Conservation (phyloP, 2,113 vertebrate genomes). For the Protobothrops mucrosquamatus region DNA sequence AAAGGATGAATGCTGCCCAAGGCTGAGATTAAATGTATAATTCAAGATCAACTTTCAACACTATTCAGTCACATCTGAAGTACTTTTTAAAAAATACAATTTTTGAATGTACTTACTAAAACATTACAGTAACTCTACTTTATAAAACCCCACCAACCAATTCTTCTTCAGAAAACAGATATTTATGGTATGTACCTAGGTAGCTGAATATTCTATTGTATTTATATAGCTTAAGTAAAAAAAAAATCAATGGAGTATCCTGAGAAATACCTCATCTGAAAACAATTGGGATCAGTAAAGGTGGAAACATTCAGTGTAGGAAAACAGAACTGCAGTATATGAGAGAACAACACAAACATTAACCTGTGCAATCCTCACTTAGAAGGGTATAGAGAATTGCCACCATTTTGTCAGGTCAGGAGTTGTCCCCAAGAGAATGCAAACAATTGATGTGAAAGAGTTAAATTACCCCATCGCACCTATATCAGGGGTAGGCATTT, state of each 20-base stretch:
- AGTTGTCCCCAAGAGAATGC: neutral
- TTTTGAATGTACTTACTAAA: neutral
- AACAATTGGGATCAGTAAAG: neutral
- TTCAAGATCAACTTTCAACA: constrained; percentile 7
- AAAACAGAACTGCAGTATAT: neutral
- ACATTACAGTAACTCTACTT: neutral
- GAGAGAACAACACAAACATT: neutral
- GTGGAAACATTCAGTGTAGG: neutral
- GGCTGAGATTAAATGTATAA: neutral
- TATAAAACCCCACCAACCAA: neutral
- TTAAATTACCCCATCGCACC: neutral
- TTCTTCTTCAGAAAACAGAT: neutral
- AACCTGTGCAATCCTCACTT: neutral
- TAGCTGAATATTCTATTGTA: neutral
- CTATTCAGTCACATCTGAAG: neutral
- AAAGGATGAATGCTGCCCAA: constrained; percentile 1
- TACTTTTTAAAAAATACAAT: neutral
- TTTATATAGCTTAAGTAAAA: constrained; percentile 6
- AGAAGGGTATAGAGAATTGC: neutral
- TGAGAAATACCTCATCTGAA: neutral
- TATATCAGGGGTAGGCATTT: no score
- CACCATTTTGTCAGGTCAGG: neutral
- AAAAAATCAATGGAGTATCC: constrained; percentile 4
- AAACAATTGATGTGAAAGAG: neutral
- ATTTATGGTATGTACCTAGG: neutral